Conservation (phyloP, 1,140 invertebrate genomes). For the Lucilia cuprina region DNA sequence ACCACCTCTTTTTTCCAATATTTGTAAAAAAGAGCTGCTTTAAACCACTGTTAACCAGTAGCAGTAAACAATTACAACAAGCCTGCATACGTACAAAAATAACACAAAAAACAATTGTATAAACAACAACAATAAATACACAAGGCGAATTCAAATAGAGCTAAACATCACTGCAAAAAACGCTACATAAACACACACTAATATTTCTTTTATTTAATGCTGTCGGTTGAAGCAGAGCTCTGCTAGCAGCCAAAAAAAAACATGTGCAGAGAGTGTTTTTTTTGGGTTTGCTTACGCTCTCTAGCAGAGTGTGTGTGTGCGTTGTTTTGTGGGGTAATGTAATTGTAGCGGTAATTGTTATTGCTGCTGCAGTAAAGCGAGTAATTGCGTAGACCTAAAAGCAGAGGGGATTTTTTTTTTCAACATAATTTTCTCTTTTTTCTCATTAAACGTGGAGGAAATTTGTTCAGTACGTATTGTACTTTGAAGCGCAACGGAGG, state of each 20-base stretch:
- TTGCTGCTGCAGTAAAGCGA: background rate
- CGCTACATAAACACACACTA: too few relatives aligned
- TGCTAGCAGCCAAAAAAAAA: background rate
- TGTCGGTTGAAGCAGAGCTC: background rate
- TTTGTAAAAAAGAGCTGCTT: too few relatives aligned
- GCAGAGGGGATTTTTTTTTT: background rate
- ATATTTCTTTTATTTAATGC: too few relatives aligned
- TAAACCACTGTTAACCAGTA: background rate
- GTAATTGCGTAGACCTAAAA: background rate
- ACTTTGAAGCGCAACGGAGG: constrained; percentile 43
- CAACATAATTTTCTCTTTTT: constrained; percentile 37
- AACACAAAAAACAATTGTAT: constrained; percentile 11
- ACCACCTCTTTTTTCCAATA: too few relatives aligned
- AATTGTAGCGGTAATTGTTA: constrained; percentile 2
- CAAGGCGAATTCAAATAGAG: background rate
- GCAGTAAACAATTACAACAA: background rate
- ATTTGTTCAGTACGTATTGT: constrained; percentile 43
- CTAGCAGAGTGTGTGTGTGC: background rate
- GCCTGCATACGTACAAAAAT: background rate
- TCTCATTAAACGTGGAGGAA: constrained; percentile 1
- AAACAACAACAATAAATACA: background rate
- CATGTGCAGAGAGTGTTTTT: background rate
- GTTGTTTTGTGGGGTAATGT: too few relatives aligned
- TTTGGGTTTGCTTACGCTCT: background rate
- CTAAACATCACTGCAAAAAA: too few relatives aligned